phyloP scores from a whole-genome alignment of 2,113 vertebrate genomes.

The Pavo muticus region DNA sequence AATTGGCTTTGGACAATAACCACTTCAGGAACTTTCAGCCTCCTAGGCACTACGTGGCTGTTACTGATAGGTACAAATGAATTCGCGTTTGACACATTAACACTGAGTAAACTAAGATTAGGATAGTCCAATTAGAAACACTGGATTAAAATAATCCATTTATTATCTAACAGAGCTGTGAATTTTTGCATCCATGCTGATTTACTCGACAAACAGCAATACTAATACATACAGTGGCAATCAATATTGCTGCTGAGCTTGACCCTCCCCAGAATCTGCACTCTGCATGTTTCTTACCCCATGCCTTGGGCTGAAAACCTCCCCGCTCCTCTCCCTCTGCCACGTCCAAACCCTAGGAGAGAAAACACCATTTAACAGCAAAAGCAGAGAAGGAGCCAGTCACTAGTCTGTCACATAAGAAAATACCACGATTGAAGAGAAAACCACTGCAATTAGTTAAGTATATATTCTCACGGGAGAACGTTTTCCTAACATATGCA shows the following conservation, averaged over 20 bases:
- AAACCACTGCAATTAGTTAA: neutral
- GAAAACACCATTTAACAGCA: conserved; percentile 68
- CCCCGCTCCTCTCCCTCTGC: conserved; percentile 89
- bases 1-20: neutral
- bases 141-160: neutral
- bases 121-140: neutral
- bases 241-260: neutral
- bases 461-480: neutral
- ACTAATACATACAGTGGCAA: neutral
- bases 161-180: neutral
- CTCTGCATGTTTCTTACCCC: conserved; percentile 85
- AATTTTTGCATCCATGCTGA: neutral
- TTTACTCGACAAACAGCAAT: neutral
- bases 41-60: neutral
- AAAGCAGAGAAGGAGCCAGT: neutral
- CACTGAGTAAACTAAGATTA: neutral
- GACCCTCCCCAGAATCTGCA: conserved; percentile 19
- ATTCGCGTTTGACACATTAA: neutral
- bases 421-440: neutral
- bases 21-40: neutral
- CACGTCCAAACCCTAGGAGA: conserved; percentile 86
- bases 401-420: neutral
- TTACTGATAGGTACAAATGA: neutral
- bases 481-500: neutral
- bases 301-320: conserved; percentile 94